Base-by-base conservation (phyloP, 1,140 invertebrate species). In the Stegodyphus dumicola region DNA sequence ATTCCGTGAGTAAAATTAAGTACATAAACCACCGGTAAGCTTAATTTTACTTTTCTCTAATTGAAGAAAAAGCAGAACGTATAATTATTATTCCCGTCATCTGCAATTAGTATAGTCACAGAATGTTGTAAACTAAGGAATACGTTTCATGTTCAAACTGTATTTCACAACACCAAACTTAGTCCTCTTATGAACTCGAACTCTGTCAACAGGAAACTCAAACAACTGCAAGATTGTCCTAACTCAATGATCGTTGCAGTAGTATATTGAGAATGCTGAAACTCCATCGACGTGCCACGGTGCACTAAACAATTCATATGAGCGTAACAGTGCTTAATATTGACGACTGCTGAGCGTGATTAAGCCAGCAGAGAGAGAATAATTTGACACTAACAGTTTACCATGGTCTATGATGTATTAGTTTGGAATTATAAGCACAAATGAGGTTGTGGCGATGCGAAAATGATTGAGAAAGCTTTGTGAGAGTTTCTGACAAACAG, bases 351-450 rank as follows among this genome's bases (percentile, higher is more conserved):
- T 73, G 51, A 73, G 33, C 70, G 18, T 49, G 17, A 73, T 73
- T 52, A 73, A 15, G 17, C 70, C 53, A 17, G 13, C 17, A 52
- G 53, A 17, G 70, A 53, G 70, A 53, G 6, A 13, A 52, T 52
- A 73, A 73, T 73, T 73, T 73, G 15, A 9, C 10, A 73, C 70
- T 52, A 73, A 73, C 70, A n/a, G 33, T n/a, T n/a, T 52, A n/a
- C 49, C 53, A 17, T 52, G 18, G 18, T 33, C 53, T 52, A 13
- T 52, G 15, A 73, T 52, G 51, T 73, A 73, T 73, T 52, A 73
- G 15, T 4, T 73, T 73, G 15, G 53, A 73, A 73, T 73, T 73
- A 52, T 17, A 52, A 73, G 51, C 70, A 52, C 18, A 73, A 49
- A 52, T 52, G 70, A 73, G 70, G 17, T 9, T 52, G 70, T 5